A percentile compares a stretch with the other conserved stretches of the same genome.
These are phyloP conservation scores for Podarcis muralis DNA, from an alignment of 2,113 vertebrate species.

Conservation along the genomic window DNA sequence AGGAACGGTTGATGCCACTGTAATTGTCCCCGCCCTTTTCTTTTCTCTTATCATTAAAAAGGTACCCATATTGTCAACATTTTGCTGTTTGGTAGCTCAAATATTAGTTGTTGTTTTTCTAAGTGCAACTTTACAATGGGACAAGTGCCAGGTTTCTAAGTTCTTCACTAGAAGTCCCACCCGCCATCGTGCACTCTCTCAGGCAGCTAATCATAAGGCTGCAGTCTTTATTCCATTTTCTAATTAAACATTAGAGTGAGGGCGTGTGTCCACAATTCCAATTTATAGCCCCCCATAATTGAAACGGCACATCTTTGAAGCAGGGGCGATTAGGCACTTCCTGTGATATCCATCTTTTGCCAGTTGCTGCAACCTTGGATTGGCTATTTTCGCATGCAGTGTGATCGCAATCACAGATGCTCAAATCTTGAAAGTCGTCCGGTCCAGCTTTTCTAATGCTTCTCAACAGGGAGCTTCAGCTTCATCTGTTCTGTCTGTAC, in stretches of 20 bases:
- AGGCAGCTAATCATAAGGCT: neutral
- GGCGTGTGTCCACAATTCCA: neutral
- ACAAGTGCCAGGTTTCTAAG: neutral
- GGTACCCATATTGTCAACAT: neutral
- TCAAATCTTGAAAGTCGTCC: neutral
- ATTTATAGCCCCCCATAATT: neutral
- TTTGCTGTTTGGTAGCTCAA: neutral
- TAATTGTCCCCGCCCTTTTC: neutral
- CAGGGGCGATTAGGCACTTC: neutral
- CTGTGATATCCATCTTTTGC: neutral
- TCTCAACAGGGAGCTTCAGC: neutral
- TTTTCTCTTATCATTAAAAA: neutral
- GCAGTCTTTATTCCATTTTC: neutral
- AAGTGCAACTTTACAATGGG: neutral
- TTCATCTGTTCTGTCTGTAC: neutral
- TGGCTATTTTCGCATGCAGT: neutral
- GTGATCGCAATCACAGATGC: slow-evolving; percentile 56
- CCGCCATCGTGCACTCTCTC: neutral
- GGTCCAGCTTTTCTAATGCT: neutral
- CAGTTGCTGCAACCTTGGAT: neutral
- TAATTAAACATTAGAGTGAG: neutral
- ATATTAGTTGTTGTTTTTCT: too few relatives aligned
- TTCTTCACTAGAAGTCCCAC: neutral
- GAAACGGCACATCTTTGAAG: neutral
- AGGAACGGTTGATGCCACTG: neutral